phyloP scores from a whole-genome alignment of 2,797 vertebrate species.

The Trachops cirrhosus region DNA sequence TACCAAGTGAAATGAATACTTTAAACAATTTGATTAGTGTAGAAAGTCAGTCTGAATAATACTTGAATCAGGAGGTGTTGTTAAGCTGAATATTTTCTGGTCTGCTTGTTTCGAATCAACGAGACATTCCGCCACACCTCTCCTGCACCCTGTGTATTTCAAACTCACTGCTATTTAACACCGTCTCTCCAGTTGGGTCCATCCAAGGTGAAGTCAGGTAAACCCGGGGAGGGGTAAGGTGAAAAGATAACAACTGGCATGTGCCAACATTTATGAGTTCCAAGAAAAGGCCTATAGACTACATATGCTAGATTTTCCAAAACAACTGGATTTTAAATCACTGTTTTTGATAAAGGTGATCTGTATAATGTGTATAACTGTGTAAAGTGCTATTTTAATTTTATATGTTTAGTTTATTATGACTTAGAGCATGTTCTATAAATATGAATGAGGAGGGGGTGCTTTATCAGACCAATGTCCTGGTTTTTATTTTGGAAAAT shows the following conservation, averaged over 20 bases:
- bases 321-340: neutral
- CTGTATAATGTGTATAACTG: neutral
- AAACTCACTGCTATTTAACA: neutral
- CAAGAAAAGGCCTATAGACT: neutral
- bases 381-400: neutral
- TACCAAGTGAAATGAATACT: conserved; percentile 49
- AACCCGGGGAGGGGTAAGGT: neutral
- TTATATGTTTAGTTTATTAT: neutral
- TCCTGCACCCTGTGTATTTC: neutral
- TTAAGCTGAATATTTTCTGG: conserved; percentile 56
- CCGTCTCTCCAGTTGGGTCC: neutral
- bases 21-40: conserved; percentile 43
- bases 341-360: neutral
- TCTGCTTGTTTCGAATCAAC: conserved; percentile 44
- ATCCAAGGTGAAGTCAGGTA: neutral
- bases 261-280: neutral
- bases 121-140: neutral
- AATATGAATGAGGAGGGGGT: neutral
- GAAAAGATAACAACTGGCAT: neutral
- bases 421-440: neutral
- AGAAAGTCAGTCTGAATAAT: conserved; percentile 49
- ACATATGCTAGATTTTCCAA: neutral
- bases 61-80: conserved; percentile 45
- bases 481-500: neutral
- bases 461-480: neutral